Percentiles rank a stretch among this genome's conserved stretches.
Conservation (phyloP, 2,888 invertebrate species). For the Candidula unifasciata region DNA sequence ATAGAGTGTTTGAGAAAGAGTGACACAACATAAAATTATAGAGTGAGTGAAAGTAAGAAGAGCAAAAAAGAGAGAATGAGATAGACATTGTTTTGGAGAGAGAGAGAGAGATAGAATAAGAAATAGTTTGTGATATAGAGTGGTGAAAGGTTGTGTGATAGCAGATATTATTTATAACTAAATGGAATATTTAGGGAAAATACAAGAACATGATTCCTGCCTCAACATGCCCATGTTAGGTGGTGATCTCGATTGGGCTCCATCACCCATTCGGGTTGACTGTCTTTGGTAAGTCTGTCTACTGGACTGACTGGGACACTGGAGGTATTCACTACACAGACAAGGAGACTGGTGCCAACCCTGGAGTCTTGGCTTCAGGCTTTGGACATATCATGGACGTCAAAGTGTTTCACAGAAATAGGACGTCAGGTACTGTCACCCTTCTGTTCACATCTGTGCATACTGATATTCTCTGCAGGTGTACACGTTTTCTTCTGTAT, state of each 20-base stretch:
- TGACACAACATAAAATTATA: no score
- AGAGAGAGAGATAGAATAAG: no score
- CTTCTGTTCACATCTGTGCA: neutral
- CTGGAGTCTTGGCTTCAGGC: constrained; percentile 84
- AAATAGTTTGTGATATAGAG: no score
- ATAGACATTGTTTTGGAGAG: no score
- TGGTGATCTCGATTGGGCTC: constrained; percentile 82
- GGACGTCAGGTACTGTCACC: constrained; percentile 74
- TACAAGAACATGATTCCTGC: neutral
- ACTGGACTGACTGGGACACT: constrained; percentile 96
- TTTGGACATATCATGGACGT: constrained; percentile 94
- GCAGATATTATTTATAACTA: neutral
- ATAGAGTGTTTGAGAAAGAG: no score
- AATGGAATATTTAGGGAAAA: neutral
- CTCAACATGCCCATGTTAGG: constrained; percentile 55
- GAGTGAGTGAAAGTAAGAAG: no score
- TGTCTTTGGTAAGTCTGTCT: constrained; percentile 91
- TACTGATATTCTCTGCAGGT: no score
- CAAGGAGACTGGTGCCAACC: constrained; percentile 73
- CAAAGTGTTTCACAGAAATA: constrained; percentile 80
- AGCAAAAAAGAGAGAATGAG: no score
- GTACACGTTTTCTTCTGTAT: no score
- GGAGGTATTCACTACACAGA: constrained; percentile 89
- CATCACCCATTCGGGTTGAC: constrained; percentile 94
- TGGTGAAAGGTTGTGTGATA: no score